Base-by-base conservation (phyloP, 53 echinoderm and acorn worm species). In the Henricia sp. region DNA sequence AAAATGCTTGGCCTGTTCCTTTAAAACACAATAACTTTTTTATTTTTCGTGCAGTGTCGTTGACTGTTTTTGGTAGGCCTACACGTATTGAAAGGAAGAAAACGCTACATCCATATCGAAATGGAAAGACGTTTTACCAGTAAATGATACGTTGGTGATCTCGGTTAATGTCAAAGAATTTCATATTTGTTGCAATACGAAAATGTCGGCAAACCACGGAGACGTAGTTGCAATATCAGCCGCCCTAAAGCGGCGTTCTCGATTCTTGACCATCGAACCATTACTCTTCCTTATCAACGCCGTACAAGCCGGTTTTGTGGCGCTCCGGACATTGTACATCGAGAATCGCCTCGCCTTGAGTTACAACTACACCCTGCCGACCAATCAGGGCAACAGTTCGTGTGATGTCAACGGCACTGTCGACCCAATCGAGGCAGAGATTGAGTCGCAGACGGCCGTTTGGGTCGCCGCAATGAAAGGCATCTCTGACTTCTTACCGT, bases 381-480 rank as follows among this genome's bases (percentile, higher is more conserved):
- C 35, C 21, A 65, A 60, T 10, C 50, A 59, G 20, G 76, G 63
- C 59, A 77, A 76, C 50, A 74, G 30, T n/a, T 46, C 89, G 1
- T 72, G 89, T 66, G 75, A 50, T 50, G 63, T 16, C 26, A 74
- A 87, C 52, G 53, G 29, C 30, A 51, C 86, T 51, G 52, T 35
- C n/a, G 82, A 80, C 50, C 67, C 82, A 23, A 80, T 46, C 13
- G 28, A 82, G 27, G 58, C 48, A 44, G 39, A 27, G 82, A 90
- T 90, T 30, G 90, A 85, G 44, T 72, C 90, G 0, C 82, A 90
- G 71, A 90, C 90, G 17, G 84, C 90, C 30, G 3, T 90, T 3
- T 90, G 90, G 90, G 85, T 86, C 40, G 76, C 77, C 48, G 85
- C 85, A 65, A 80, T 90, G 86, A 86, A 86, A 32, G 70, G 65